phyloP scores from a whole-genome alignment of 2,888 invertebrate genomes.

The Meta bourneti region DNA sequence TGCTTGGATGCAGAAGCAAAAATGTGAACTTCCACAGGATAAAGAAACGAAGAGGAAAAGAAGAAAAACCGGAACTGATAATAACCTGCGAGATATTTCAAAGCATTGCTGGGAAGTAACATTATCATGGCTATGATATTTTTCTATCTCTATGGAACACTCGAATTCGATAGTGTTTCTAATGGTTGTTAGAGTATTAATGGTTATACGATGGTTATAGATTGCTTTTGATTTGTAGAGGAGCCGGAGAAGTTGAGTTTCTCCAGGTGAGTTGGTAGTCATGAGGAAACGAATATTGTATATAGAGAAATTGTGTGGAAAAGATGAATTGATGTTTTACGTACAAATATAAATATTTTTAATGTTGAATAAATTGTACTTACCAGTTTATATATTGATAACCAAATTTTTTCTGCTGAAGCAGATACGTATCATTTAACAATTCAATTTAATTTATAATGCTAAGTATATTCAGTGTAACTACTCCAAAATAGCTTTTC shows the following conservation, averaged over 20 bases:
- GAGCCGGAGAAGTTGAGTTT: background rate
- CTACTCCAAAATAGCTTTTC: no score
- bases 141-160: conserved; percentile 33
- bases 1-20: conserved; percentile 65
- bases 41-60: conserved; percentile 19
- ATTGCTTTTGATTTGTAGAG: background rate
- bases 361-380: no score
- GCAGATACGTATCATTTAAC: no score
- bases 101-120: conserved; percentile 45
- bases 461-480: no score
- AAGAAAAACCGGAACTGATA: conserved; percentile 40
- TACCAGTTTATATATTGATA: no score
- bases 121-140: conserved; percentile 47
- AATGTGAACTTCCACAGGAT: conserved; percentile 55
- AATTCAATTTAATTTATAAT: no score
- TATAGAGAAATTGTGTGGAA: background rate
- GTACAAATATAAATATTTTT: no score
- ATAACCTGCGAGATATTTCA: conserved; percentile 63
- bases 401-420: no score
- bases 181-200: conserved; percentile 45
- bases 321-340: no score
- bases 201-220: conserved; percentile 13
- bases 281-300: background rate
- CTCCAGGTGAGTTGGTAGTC: background rate
- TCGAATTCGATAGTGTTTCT: conserved; percentile 44